Percentiles rank a stretch among this genome's conserved stretches.
phyloP scores from a whole-genome alignment of 2,888 invertebrate genomes.

The Agrotis exclamationis region DNA sequence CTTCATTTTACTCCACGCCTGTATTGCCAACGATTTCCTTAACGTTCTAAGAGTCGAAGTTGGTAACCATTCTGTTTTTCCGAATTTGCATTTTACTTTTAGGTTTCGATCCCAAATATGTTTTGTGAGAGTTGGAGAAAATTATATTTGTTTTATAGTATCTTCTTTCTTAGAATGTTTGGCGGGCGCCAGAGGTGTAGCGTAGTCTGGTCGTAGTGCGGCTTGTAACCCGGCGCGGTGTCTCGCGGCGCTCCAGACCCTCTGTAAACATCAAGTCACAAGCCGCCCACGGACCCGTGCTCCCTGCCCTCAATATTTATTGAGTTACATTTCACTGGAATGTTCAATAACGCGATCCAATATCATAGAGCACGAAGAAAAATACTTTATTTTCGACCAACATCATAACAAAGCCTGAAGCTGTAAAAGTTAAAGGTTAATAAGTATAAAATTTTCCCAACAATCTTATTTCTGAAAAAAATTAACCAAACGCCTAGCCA shows the following conservation, averaged over 20 bases:
- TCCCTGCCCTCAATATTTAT: slow-evolving; percentile 70
- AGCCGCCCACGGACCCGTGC: slow-evolving; percentile 63
- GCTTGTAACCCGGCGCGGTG: slow-evolving; percentile 60
- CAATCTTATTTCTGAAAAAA: slow-evolving; percentile 6
- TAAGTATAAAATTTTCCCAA: slow-evolving; percentile 8
- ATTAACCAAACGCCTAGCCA: slow-evolving; percentile 7
- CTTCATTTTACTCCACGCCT: slow-evolving; percentile 84
- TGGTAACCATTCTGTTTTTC: slow-evolving; percentile 65
- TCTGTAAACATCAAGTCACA: slow-evolving; percentile 72
- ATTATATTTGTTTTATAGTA: slow-evolving; percentile 10
- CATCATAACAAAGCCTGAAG: slow-evolving; percentile 28
- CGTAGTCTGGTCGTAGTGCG: slow-evolving; percentile 29
- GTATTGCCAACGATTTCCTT: slow-evolving; percentile 84
- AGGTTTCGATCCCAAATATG: slow-evolving; percentile 6
- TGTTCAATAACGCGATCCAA: slow-evolving; percentile 75
- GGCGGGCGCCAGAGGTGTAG: slow-evolving; percentile 1
- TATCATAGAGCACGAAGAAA: slow-evolving; percentile 73
- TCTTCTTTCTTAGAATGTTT: neutral
- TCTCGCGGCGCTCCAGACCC: slow-evolving; percentile 60
- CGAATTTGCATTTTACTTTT: slow-evolving; percentile 61
- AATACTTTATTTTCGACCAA: slow-evolving; percentile 71
- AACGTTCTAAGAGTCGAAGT: slow-evolving; percentile 73
- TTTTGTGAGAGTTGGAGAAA: slow-evolving; percentile 19
- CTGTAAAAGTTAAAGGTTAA: slow-evolving; percentile 11
- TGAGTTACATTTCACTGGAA: slow-evolving; percentile 73